Base-by-base conservation (phyloP, 2,797 vertebrate species). In the Poecilia gillii region DNA sequence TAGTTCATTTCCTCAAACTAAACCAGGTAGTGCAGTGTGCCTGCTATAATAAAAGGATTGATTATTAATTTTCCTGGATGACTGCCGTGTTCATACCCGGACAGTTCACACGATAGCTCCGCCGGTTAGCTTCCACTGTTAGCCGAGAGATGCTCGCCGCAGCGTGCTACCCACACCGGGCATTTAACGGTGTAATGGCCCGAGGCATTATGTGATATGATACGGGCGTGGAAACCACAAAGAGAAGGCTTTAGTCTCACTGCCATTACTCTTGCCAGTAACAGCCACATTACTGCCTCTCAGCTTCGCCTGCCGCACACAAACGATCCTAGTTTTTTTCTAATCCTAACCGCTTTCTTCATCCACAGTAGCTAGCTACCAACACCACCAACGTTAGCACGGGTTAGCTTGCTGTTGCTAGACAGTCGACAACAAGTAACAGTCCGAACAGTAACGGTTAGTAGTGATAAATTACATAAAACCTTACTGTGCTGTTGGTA, bases 281-380 rank as follows among this genome's bases (percentile, higher is more conserved):
- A 13, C 74, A 51, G 68, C 66, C 77, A 77, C 85, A n/a, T 5
- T 57, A 39, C 62, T 59, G 68, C 45, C 64, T 43, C 23, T 66
- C 77, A 55, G 62, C 81, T 68, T 83, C 78, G 59, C 43, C 81
- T 72, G 76, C 6, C 71, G 77, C 13, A 39, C 41, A 78, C 77
- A 81, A 81, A 76, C 84, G 43, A 39, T 72, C 62, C 53, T 49
- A n/a, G 49, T 74, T 16, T 71, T 74, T 68, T 8, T 75, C 36
- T 72, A 14, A 66, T 75, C 85, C 79, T 80, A 85, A 64, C 81
- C 82, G 78, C 81, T 93, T 90, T 91, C 90, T 92, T 89, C 85
- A 87, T 87, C 88, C 90, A 93, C 90, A 89, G 87, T 90, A 94
- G 92, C 92, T 88, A 89, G 90, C 90, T 88, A 86, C 89, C 80